These are phyloP conservation scores for Bombyx mori DNA, from an alignment of 1,140 invertebrate genomes.

Conservation along the genomic window ASM3026992v2 NC_085120.1:2982001-2982500, in stretches of 20 bases:
- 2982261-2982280: conserved; percentile 49
- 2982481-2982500: too few species aligned
- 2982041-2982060: too few species aligned
- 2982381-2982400: conserved; percentile 48
- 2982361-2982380: conserved; percentile 56
- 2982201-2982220: conserved; percentile 76
- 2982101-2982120: too few species aligned
- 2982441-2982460: neutral
- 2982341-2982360: conserved; percentile 52
- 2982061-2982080: too few species aligned
- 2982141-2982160: conserved; percentile 73
- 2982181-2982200: conserved; percentile 83
- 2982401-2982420: conserved; percentile 66
- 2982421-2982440: conserved; percentile 57
- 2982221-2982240: conserved; percentile 76
- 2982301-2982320: conserved; percentile 61
- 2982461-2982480: neutral
- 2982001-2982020: too few species aligned
- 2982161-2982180: conserved; percentile 77
- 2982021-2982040: too few species aligned
- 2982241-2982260: conserved; percentile 77
- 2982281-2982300: conserved; percentile 51
- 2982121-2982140: neutral
- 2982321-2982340: conserved; percentile 54
- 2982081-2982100: too few species aligned